Evolutionary conservation across 2,888 invertebrate genomes (phyloP).

Genomic region (Caenorhabditis sulstoni): DNA sequence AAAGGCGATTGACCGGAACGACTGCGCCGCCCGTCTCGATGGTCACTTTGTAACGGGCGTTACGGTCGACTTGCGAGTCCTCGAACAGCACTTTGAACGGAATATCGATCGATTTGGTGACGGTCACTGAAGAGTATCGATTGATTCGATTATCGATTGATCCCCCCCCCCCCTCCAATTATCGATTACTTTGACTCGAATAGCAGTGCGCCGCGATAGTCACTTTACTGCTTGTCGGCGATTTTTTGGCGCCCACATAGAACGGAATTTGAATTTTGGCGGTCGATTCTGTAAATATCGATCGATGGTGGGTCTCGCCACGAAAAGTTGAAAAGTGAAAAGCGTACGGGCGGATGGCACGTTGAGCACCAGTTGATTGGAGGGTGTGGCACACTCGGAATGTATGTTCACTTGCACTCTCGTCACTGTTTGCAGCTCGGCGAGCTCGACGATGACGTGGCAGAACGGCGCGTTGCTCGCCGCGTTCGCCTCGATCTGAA

Average conservation of each 20-base stretch:
- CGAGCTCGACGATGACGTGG: conserved; percentile 24
- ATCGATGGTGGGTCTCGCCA: not conserved
- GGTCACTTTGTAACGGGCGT: conserved; percentile 52
- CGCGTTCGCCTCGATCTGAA: conserved; percentile 52
- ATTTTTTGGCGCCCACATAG: conserved; percentile 43
- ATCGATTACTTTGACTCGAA: conserved; percentile 30
- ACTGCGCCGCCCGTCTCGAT: conserved; percentile 50
- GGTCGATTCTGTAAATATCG: conserved; percentile 29
- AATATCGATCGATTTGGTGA: conserved; percentile 19
- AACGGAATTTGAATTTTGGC: conserved; percentile 39
- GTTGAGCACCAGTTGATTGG: conserved; percentile 35
- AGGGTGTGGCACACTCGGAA: conserved; percentile 38
- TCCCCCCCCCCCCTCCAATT: not conserved
- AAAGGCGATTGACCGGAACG: conserved; percentile 37
- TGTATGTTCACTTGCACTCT: conserved; percentile 45
- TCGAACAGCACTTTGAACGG: conserved; percentile 51
- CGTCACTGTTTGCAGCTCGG: conserved; percentile 15
- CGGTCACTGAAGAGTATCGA: conserved; percentile 14
- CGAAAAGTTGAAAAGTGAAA: not conserved
- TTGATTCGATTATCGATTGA: not conserved
- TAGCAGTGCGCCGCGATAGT: conserved; percentile 41
- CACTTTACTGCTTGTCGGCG: conserved; percentile 34
- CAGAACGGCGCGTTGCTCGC: conserved; percentile 45
- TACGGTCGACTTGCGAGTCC: conserved; percentile 40
- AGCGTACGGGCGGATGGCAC: conserved; percentile 27